Conservation (phyloP, 2,888 invertebrate species). For the Lepidonotus clava region DNA sequence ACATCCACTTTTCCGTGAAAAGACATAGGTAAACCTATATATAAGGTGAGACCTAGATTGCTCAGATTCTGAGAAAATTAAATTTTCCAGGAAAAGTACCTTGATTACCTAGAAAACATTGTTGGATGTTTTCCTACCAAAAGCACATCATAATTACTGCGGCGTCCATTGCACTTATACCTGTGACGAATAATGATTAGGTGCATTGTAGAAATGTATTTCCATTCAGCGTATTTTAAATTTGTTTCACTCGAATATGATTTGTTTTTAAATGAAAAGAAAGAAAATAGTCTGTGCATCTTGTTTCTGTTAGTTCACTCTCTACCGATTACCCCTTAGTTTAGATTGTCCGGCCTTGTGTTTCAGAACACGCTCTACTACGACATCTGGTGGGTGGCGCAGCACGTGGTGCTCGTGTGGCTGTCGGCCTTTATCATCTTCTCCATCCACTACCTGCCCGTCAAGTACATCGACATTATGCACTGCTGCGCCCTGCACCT, state of each 20-base stretch:
- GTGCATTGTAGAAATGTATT: not conserved
- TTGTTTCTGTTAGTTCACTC: not conserved
- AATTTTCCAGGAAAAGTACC: too few relatives aligned
- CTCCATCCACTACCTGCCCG: conserved; percentile 86
- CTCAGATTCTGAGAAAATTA: too few relatives aligned
- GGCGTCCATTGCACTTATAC: too few relatives aligned
- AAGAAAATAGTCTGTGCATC: not conserved
- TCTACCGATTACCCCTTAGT: not conserved
- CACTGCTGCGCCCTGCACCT: conserved; percentile 95
- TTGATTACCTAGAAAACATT: too few relatives aligned
- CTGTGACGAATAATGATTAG: not conserved
- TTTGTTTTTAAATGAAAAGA: not conserved
- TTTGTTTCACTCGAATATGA: not conserved
- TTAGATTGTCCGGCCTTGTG: too few relatives aligned
- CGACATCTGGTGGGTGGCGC: conserved; percentile 90
- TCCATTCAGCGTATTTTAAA: not conserved
- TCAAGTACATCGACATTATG: conserved; percentile 91
- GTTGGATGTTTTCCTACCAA: too few relatives aligned
- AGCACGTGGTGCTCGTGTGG: conserved; percentile 90
- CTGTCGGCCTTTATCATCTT: conserved; percentile 91
- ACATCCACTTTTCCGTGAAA: too few relatives aligned
- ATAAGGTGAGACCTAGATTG: too few relatives aligned
- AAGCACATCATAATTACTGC: too few relatives aligned
- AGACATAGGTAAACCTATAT: too few relatives aligned
- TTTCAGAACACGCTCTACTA: conserved; percentile 85